Evolutionary conservation across 2,797 vertebrate genomes (phyloP).

Genomic region (Phrynocephalus vlangalii): DNA sequence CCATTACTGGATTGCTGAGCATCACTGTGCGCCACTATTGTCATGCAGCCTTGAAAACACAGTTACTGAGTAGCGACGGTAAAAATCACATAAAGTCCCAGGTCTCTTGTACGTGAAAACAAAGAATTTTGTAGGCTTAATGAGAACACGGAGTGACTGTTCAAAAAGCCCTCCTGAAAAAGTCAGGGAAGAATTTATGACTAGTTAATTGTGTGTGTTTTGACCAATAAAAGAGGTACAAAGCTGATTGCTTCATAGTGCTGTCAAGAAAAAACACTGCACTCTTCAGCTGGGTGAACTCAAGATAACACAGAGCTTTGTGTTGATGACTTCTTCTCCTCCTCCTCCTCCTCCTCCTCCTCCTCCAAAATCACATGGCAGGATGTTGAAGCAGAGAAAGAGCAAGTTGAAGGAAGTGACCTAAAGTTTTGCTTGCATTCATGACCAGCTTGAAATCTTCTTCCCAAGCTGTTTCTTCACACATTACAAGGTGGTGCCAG

Average conservation of each 20-base stretch:
- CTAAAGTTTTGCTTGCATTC: not conserved
- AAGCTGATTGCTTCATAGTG: constrained; percentile 5
- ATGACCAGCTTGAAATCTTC: not conserved
- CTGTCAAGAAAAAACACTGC: not conserved
- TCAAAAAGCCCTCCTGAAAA: constrained; percentile 24
- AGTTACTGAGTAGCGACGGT: constrained; percentile 53
- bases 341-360: not conserved
- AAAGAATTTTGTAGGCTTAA: constrained; percentile 38
- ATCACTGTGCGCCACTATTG: constrained; percentile 50
- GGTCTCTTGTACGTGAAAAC: constrained; percentile 39
- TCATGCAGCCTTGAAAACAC: constrained; percentile 61
- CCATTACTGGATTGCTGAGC: constrained; percentile 69
- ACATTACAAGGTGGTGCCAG: not conserved
- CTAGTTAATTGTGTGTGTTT: constrained; percentile 6
- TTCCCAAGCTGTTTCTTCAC: not conserved
- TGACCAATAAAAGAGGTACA: constrained; percentile 11
- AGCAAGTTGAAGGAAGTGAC: not conserved
- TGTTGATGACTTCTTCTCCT: not conserved
- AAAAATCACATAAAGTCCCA: constrained; percentile 59
- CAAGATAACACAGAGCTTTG: not conserved
- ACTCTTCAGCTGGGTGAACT: not conserved
- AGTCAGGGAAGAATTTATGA: not conserved
- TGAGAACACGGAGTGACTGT: constrained; percentile 15
- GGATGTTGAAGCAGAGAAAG: not conserved
- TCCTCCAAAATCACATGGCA: not conserved